Percentiles rank a stretch among this genome's conserved stretches.
phyloP scores from a whole-genome alignment of 1,140 invertebrate genomes.

The Oryctes rhinoceros region DNA sequence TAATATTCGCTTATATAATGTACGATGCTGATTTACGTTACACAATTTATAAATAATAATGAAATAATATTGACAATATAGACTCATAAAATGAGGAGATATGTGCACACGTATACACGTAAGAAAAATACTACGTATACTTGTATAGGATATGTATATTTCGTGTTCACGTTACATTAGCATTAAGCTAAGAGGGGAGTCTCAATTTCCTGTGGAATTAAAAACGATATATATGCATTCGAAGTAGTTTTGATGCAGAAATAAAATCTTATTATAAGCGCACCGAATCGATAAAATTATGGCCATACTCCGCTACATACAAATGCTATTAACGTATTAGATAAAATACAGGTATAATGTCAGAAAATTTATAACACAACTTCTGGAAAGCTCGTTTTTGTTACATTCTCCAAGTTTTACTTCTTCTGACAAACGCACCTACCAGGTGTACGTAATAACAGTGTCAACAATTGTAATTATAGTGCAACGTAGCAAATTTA shows the following conservation, averaged over 20 bases:
- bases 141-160: background rate
- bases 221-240: no score
- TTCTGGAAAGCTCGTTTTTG: background rate
- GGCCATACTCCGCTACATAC: no score
- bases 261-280: no score
- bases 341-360: background rate
- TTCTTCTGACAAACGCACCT: background rate
- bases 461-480: constrained; percentile 14
- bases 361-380: background rate
- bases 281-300: no score
- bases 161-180: no score
- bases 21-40: no score
- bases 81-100: background rate
- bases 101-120: background rate
- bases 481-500: background rate
- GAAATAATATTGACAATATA: background rate
- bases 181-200: no score
- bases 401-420: background rate
- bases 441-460: constrained; percentile 1
- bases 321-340: background rate
- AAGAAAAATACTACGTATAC: background rate
- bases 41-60: no score
- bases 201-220: no score
- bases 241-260: no score
- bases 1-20: no score